A percentile compares a stretch with the other conserved stretches of the same genome.
Evolutionary conservation across 2,797 vertebrate species (phyloP).

Genomic region (Malurus leucopterus): DNA sequence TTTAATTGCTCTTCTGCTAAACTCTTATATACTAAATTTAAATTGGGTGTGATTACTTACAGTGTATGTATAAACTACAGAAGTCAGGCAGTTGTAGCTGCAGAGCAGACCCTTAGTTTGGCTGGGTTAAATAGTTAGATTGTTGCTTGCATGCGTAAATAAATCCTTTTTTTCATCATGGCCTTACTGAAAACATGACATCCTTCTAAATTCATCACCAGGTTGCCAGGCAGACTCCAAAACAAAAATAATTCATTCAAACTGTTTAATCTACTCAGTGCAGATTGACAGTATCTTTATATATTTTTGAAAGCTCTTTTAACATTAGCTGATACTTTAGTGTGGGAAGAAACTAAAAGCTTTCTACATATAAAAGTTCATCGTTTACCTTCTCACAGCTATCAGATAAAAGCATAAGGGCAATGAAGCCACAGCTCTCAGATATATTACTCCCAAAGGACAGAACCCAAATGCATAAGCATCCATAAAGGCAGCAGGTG

Average conservation of each 20-base stretch:
- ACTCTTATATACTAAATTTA: background rate
- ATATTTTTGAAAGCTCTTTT: slow-evolving; percentile 75
- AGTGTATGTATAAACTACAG: background rate
- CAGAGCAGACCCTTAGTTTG: slow-evolving; percentile 3
- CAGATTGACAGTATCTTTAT: slow-evolving; percentile 76
- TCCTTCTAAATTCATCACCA: slow-evolving; percentile 64
- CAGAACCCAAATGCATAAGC: slow-evolving; percentile 52
- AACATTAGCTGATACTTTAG: slow-evolving; percentile 73
- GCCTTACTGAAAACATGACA: slow-evolving; percentile 49
- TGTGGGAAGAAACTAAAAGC: slow-evolving; percentile 70
- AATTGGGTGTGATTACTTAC: background rate
- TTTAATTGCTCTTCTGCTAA: slow-evolving; percentile 5
- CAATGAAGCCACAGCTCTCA: slow-evolving; percentile 61
- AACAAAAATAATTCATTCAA: slow-evolving; percentile 75
- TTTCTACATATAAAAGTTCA: slow-evolving; percentile 72
- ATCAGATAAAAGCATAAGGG: slow-evolving; percentile 71
- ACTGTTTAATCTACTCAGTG: slow-evolving; percentile 66
- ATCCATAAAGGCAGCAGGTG: slow-evolving; percentile 56
- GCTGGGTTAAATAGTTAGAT: background rate
- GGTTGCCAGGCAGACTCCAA: slow-evolving; percentile 64
- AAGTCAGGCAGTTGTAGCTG: background rate
- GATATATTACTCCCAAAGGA: slow-evolving; percentile 63
- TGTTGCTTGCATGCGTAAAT: slow-evolving; percentile 41
- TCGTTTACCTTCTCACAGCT: slow-evolving; percentile 63
- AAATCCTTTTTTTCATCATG: slow-evolving; percentile 40